Conservation (phyloP, 2,113 vertebrate species). For the Chinchilla lanigera region DNA sequence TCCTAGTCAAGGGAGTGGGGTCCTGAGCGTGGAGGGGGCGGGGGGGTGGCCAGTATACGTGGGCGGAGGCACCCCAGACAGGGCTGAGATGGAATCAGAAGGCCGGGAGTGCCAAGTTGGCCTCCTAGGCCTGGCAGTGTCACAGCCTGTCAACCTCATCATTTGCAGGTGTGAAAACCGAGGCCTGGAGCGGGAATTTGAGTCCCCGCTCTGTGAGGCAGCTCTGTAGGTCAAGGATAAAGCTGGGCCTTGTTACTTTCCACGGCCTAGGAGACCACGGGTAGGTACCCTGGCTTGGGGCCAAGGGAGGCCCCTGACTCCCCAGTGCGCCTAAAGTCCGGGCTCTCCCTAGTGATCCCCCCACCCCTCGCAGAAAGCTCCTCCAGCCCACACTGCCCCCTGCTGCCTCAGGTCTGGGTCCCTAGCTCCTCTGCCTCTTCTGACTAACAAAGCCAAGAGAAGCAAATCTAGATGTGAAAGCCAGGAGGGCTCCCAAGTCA, state of each 20-base stretch:
- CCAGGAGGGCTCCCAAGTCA: background rate
- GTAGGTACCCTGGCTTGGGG: no score
- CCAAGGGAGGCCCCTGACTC: background rate
- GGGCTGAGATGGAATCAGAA: background rate
- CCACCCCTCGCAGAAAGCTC: no score
- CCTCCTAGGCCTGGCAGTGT: background rate
- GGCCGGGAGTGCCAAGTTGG: no score
- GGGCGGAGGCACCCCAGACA: rapidly evolving
- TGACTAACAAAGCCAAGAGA: constrained; percentile 13
- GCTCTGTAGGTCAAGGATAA: background rate
- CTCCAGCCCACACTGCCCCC: background rate
- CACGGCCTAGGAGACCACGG: background rate
- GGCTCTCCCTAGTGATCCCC: background rate
- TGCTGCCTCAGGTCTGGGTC: background rate
- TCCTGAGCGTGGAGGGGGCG: background rate
- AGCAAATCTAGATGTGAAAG: background rate
- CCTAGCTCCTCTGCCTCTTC: background rate
- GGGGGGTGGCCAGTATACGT: background rate
- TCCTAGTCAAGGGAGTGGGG: background rate
- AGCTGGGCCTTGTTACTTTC: background rate
- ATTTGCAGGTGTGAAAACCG: background rate
- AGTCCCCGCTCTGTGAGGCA: background rate
- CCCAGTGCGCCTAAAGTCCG: background rate
- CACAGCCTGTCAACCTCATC: background rate
- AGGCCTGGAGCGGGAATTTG: background rate